Evolutionary conservation across 1,140 invertebrate species (phyloP).

Genomic region (Cydia pomonella): DNA sequence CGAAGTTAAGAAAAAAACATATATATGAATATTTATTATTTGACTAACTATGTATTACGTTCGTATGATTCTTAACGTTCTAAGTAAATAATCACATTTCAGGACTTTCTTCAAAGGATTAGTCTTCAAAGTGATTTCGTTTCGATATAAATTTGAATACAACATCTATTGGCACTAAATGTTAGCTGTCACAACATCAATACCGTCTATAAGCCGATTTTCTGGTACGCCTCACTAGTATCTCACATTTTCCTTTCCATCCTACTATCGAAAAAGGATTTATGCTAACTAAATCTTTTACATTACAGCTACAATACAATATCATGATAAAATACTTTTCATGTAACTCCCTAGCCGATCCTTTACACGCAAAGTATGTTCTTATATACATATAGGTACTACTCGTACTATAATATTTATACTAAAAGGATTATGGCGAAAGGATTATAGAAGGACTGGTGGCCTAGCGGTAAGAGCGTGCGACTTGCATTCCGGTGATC

Average conservation of each 20-base stretch:
- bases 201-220: conserved; percentile 29
- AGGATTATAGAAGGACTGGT: too few relatives aligned
- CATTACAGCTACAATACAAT: background rate
- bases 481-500: too few relatives aligned
- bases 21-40: too few relatives aligned
- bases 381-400: background rate
- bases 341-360: background rate
- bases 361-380: background rate
- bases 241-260: conserved; percentile 15
- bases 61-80: too few relatives aligned
- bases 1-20: too few relatives aligned
- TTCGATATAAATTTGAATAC: background rate
- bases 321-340: background rate
- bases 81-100: background rate
- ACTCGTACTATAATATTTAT: background rate
- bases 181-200: background rate
- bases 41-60: too few relatives aligned
- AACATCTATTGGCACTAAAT: background rate
- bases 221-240: conserved; percentile 19
- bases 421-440: conserved; percentile 22
- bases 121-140: too few relatives aligned
- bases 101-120: background rate
- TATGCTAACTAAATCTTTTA: conserved; percentile 12
- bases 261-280: conserved; percentile 17
- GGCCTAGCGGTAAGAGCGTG: too few relatives aligned